These are phyloP conservation scores for Zhuqinia jingwanae DNA, from an alignment of 2,888 invertebrate species.

Conservation along the genomic window DNA sequence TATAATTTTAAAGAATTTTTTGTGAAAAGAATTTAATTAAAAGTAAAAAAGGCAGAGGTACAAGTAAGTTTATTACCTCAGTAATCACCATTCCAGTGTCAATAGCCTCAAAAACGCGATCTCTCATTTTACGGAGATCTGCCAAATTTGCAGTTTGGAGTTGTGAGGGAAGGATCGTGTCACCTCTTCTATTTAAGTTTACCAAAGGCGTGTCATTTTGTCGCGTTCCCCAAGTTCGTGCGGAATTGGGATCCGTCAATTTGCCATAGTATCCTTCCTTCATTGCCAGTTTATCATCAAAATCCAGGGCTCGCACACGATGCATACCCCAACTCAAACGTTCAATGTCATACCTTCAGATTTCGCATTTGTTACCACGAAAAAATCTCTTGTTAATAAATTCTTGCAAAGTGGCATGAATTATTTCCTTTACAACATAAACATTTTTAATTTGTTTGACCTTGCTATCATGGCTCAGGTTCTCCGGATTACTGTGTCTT, in stretches of 20 bases:
- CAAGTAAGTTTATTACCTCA: neutral
- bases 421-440: too few species aligned
- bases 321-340: slow-evolving; percentile 87
- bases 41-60: too few species aligned
- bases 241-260: slow-evolving; percentile 81
- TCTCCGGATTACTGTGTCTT: slow-evolving; percentile 86
- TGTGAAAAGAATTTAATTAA: too few species aligned
- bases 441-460: neutral
- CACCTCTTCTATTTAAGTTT: slow-evolving; percentile 32
- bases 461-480: slow-evolving; percentile 83
- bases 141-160: slow-evolving; percentile 81
- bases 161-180: neutral
- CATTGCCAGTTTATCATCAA: slow-evolving; percentile 86
- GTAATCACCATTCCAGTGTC: slow-evolving; percentile 83
- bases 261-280: slow-evolving; percentile 92
- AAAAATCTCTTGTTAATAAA: too few species aligned
- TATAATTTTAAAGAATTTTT: too few species aligned
- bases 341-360: slow-evolving; percentile 86
- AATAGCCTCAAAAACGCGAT: slow-evolving; percentile 87
- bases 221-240: slow-evolving; percentile 75
- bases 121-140: slow-evolving; percentile 89
- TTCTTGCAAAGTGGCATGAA: neutral
- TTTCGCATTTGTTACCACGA: neutral
- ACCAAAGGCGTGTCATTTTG: slow-evolving; percentile 68
- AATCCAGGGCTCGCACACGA: slow-evolving; percentile 86